A percentile compares a stretch with the other conserved stretches of the same genome.
Evolutionary conservation across 2,888 invertebrate species (phyloP).

Genomic region (Itoplectis maculator): DNA sequence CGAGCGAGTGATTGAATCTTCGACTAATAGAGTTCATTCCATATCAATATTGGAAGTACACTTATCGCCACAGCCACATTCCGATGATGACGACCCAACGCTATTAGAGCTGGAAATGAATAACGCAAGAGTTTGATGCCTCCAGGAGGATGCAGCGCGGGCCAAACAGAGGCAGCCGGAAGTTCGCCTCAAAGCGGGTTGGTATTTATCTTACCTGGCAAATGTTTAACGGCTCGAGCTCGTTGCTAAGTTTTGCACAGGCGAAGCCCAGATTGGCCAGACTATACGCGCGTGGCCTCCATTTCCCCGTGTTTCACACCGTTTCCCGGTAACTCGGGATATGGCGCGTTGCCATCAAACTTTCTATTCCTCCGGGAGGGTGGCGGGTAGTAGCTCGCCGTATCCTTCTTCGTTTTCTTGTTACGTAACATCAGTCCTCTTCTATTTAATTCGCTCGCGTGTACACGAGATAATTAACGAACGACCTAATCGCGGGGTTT

Average conservation of each 20-base stretch:
- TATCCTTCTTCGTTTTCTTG: slow-evolving; percentile 8
- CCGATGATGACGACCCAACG: background rate
- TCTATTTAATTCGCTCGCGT: slow-evolving; percentile 14
- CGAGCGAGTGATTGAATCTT: too few relatives aligned
- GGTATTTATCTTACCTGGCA: slow-evolving; percentile 7
- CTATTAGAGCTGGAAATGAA: slow-evolving; percentile 44
- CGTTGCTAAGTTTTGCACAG: slow-evolving; percentile 8
- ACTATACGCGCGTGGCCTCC: background rate
- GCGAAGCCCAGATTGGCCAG: slow-evolving; percentile 3
- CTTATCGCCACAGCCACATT: too few relatives aligned
- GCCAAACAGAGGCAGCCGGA: background rate
- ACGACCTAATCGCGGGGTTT: background rate
- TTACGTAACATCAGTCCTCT: background rate
- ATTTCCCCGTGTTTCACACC: slow-evolving; percentile 2
- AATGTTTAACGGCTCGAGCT: slow-evolving; percentile 8
- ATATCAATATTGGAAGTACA: too few relatives aligned
- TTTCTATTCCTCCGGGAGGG: background rate
- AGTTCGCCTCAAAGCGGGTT: background rate
- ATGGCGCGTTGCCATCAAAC: slow-evolving; percentile 20
- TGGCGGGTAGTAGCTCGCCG: too few relatives aligned
- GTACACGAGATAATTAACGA: slow-evolving; percentile 2
- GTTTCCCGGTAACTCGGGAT: background rate
- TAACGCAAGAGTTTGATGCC: slow-evolving; percentile 24
- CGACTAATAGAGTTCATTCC: too few relatives aligned
- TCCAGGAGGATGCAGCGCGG: background rate